Evolutionary conservation across 2,113 vertebrate genomes (phyloP).

Genomic region (Chaetodon trifascialis): DNA sequence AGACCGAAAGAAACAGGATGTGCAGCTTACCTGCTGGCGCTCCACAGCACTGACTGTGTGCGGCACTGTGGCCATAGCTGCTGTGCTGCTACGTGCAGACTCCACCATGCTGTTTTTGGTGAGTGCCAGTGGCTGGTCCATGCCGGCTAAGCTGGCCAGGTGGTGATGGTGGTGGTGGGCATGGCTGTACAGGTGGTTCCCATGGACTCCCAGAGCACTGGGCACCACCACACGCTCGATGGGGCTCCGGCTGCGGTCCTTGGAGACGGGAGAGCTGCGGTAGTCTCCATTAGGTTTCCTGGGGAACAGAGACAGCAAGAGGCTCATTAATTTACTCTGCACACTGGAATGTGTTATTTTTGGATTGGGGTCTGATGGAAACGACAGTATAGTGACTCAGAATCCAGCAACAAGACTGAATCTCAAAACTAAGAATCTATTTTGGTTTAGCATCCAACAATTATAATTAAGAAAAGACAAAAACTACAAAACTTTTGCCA

Average conservation of each 20-base stretch:
- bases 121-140: constrained; percentile 98
- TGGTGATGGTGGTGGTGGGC: constrained; percentile 87
- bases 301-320: constrained; percentile 12
- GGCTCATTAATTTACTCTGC: not conserved
- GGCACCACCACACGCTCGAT: constrained; percentile 90
- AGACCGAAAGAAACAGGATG: constrained; percentile 16
- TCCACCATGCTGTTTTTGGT: constrained; percentile 96
- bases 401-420: not conserved
- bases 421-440: not conserved
- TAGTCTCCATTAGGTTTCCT: constrained; percentile 95
- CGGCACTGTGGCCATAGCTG: constrained; percentile 76
- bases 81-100: constrained; percentile 78
- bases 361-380: not conserved
- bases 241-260: constrained; percentile 95
- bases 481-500: not conserved
- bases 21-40: constrained; percentile 92
- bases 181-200: constrained; percentile 89
- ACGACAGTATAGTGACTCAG: not conserved
- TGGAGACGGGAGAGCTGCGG: constrained; percentile 78
- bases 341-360: not conserved
- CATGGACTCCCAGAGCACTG: constrained; percentile 86
- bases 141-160: constrained; percentile 89
- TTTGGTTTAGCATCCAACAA: not conserved
- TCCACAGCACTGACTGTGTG: constrained; percentile 88
- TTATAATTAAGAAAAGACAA: not conserved